Evolutionary conservation across 2,113 vertebrate species (phyloP), one percentile per base, ranked within the genome.

Genomic region (Aptenodytes patagonicus): DNA sequence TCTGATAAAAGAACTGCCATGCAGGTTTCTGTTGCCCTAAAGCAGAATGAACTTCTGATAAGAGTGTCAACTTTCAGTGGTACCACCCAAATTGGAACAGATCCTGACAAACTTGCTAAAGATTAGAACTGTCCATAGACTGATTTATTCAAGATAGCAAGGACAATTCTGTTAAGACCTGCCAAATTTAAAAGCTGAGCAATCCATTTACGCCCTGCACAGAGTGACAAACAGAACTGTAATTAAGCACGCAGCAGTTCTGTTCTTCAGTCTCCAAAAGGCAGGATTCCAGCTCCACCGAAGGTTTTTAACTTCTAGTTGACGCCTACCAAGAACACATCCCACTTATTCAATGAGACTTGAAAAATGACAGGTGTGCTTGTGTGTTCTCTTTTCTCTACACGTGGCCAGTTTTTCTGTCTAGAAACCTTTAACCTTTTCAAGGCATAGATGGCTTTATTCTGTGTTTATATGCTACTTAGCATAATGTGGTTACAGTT

Each of bases 121-220:
- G 93, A 95, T 92, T 95, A 96, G 71, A 91, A 81, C 51, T 89
- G 89, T 64, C 83, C 83, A n/a, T 32, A 18, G 69, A 19, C 77
- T 84, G 94, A 96, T 92, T 89, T 95, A 92, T 89, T 95, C 91
- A 91, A 94, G 92, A 93, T 89, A 95, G 49, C 86, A 91, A 83
- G 79, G 95, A 71, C 86, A 87, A 90, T 93, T 86, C 26, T 38
- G 72, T 79, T 61, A 89, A 89, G 80, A 75, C 31, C 55, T 72
- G 80, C 65, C 91, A 65, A 38, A 36, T 83, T 36, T 71, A 87
- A 92, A 91, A 95, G 65, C 73, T 46, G 61, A 87, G 91, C 83
- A 81, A 69, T 62, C 44, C 2, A 4, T 54, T 82, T 75, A 70
- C 0, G 0, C 57, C 69, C 79, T 47, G 69, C 83, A 52, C 17